Conservation (phyloP, 1,140 invertebrate genomes). For the Anastatus disparis region DNA sequence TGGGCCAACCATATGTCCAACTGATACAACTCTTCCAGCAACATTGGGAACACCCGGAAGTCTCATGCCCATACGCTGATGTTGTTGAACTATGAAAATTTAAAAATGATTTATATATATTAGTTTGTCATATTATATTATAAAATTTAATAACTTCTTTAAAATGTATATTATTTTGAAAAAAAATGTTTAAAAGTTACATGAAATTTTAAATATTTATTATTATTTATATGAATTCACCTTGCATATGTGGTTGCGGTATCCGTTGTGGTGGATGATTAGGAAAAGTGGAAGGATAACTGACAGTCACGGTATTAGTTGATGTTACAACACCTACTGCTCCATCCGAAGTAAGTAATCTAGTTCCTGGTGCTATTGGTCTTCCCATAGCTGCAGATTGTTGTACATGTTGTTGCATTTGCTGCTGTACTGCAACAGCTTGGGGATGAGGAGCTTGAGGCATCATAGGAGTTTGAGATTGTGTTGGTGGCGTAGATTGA, state of each 20-base stretch:
- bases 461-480: conserved; percentile 46
- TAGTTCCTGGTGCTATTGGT: conserved; percentile 71
- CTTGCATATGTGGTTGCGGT: conserved; percentile 59
- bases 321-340: conserved; percentile 74
- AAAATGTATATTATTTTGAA: neutral
- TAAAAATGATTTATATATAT: conserved; percentile 3
- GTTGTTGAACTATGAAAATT: conserved; percentile 50
- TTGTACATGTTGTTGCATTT: conserved; percentile 72
- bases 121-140: too few species aligned
- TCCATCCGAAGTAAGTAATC: conserved; percentile 72
- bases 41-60: conserved; percentile 57
- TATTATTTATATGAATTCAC: conserved; percentile 42
- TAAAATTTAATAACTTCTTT: too few species aligned
- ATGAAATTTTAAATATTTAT: too few species aligned
- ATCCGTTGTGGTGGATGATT: conserved; percentile 61
- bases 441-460: conserved; percentile 55
- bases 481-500: conserved; percentile 44
- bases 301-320: conserved; percentile 73
- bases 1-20: conserved; percentile 62
- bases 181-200: too few species aligned
- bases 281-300: conserved; percentile 69
- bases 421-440: conserved; percentile 61
- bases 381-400: conserved; percentile 71
- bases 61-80: conserved; percentile 60
- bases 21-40: conserved; percentile 61